Base-by-base conservation (phyloP, 2,888 invertebrate species). In the Ecliptopera silaceata region DNA sequence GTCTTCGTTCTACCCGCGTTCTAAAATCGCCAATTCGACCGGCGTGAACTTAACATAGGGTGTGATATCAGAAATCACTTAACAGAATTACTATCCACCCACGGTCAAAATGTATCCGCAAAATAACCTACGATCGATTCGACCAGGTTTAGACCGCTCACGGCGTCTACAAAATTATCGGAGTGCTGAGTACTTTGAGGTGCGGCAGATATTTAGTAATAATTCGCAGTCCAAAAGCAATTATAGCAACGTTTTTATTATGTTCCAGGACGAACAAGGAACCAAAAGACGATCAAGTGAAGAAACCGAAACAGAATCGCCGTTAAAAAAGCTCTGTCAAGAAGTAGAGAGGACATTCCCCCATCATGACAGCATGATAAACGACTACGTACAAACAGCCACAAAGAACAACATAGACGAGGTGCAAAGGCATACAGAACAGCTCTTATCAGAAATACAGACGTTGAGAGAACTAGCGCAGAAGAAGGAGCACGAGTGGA, bases 401-500 rank as follows among this genome's bases (percentile, higher is more conserved):
- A 92, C 94, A 0, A 93, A 93, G 58, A 92, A 92, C 65, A 94
- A 92, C 61, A 78, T 94, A 0, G 93, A 93, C 32, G 92, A 93
- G 61, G 92, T 94, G 63, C 93, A 93, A 59, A 91, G 92, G 66
- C 93, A 94, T 64, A 93, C 94, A 1, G 94, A 94, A 70, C 94
- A 94, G 69, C 86, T 95, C 4, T 84, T 94, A 2, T 84, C 92
- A 0, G 95, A 95, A 76, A 93, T 96, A 59, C 92, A 95, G 71
- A 94, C 95, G 0, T 83, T 97, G 58, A 92, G 95, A 63, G 95
- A 95, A 69, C 86, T 96, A 47, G 95, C 96, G 0, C 93, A 94
- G 70, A 94, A 95, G 72, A 97, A 97, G 79, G 97, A 97, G 85
- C 93, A 94, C 69, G 97, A 97, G 80, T 96, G 96, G 95, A 96